These are phyloP conservation scores for Rotaria socialis DNA, from an alignment of 2,888 invertebrate genomes.

Conservation along the genomic window DNA sequence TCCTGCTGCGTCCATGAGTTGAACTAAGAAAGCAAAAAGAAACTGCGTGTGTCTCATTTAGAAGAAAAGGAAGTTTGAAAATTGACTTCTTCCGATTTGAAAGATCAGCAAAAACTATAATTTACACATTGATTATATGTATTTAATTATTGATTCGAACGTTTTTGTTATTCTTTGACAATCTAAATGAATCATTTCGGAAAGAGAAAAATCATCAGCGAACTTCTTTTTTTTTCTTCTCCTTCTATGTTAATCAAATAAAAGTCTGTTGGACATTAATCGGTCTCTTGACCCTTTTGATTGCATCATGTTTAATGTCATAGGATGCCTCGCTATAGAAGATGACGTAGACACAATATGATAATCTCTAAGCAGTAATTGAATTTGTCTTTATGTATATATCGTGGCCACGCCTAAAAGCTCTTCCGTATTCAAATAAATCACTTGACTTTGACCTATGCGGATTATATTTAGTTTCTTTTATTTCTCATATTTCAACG, in stretches of 20 bases:
- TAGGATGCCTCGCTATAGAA: neutral
- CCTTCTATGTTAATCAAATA: neutral
- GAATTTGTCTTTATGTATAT: constrained; percentile 2
- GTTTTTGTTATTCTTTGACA: neutral
- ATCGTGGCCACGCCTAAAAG: neutral
- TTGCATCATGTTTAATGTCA: constrained; percentile 1
- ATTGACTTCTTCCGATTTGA: constrained; percentile 9
- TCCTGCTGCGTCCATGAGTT: neutral
- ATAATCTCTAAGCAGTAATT: constrained; percentile 7
- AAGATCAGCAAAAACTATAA: too few relatives aligned
- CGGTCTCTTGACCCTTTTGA: neutral
- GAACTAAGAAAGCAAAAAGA: neutral
- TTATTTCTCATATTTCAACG: neutral
- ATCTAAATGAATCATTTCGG: neutral
- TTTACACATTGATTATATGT: neutral
- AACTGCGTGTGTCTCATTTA: neutral
- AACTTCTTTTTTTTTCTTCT: neutral
- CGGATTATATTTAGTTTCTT: neutral
- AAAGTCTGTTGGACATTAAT: constrained; percentile 14
- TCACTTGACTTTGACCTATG: neutral
- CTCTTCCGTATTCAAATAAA: constrained; percentile 2
- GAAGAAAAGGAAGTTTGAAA: constrained; percentile 7
- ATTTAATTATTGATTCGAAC: neutral
- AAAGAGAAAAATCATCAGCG: neutral
- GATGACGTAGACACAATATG: neutral